Percentiles rank a stretch among this genome's conserved stretches.
phyloP scores from a whole-genome alignment of 2,888 invertebrate genomes.

The Sylvicola fuscatus region DNA sequence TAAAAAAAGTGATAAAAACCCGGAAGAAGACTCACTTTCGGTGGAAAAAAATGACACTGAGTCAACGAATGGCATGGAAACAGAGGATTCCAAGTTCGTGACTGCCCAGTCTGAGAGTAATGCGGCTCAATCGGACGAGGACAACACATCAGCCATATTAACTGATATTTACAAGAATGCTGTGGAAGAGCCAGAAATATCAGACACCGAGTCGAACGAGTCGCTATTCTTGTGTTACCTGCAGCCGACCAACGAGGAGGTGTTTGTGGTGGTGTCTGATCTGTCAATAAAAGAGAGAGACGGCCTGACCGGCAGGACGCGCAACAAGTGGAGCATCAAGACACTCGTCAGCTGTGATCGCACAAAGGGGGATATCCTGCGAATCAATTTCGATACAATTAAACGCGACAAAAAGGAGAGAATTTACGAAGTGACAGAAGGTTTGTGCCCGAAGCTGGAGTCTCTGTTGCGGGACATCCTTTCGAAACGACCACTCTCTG shows the following conservation, averaged over 20 bases:
- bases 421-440: constrained; percentile 32
- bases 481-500: constrained; percentile 26
- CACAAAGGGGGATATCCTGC: constrained; percentile 27
- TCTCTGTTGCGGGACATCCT: constrained; percentile 26
- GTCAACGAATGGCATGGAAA: no score
- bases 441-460: constrained; percentile 33
- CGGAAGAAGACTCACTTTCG: not conserved
- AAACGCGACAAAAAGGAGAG: constrained; percentile 33
- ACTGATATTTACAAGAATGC: not conserved
- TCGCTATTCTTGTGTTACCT: not conserved
- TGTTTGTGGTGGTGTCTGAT: constrained; percentile 27
- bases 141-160: not conserved
- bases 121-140: constrained; percentile 3
- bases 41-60: not conserved
- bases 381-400: constrained; percentile 38
- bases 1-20: not conserved
- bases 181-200: constrained; percentile 12
- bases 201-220: constrained; percentile 18
- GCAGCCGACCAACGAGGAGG: constrained; percentile 19
- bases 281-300: constrained; percentile 32
- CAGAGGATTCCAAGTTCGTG: no score
- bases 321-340: constrained; percentile 29
- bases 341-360: constrained; percentile 30
- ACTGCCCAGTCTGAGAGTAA: not conserved
- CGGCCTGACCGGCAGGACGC: constrained; percentile 24